phyloP scores from a whole-genome alignment of 2,113 vertebrate genomes.

The Martes martes region DNA sequence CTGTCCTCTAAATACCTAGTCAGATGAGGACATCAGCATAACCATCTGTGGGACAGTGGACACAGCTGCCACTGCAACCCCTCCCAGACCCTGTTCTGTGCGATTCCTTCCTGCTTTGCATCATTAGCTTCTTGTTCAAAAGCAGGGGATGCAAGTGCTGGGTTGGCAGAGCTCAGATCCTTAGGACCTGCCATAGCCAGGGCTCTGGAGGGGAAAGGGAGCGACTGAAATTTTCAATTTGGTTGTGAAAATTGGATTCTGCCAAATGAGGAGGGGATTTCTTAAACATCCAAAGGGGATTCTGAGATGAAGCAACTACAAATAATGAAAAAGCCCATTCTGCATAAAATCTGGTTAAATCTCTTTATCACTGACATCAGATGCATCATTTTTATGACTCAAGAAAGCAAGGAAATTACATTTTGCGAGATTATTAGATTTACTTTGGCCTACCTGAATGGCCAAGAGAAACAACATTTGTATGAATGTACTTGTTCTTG shows the following conservation, averaged over 20 bases:
- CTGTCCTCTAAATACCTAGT: fast-evolving
- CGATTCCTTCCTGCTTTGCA: not conserved
- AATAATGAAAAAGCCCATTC: not conserved
- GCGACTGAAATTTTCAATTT: not conserved
- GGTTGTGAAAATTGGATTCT: not conserved
- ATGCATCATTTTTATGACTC: not conserved
- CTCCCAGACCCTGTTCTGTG: fast-evolving
- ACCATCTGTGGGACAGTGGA: not conserved
- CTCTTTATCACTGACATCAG: not conserved
- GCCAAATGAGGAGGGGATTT: not conserved
- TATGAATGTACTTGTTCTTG: not conserved
- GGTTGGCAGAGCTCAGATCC: not conserved
- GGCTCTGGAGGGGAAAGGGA: not conserved
- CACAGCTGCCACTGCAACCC: fast-evolving
- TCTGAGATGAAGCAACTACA: not conserved
- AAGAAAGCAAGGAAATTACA: constrained; percentile 2
- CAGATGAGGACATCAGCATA: no score
- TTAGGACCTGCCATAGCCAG: fast-evolving
- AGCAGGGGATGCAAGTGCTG: not conserved
- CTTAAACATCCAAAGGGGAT: not conserved
- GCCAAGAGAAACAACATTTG: not conserved
- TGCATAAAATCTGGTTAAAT: not conserved
- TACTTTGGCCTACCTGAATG: not conserved
- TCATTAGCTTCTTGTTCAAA: not conserved
- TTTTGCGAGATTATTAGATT: not conserved